phyloP scores from a whole-genome alignment of 2,113 vertebrate species.

The Lutjanus erythropterus region DNA sequence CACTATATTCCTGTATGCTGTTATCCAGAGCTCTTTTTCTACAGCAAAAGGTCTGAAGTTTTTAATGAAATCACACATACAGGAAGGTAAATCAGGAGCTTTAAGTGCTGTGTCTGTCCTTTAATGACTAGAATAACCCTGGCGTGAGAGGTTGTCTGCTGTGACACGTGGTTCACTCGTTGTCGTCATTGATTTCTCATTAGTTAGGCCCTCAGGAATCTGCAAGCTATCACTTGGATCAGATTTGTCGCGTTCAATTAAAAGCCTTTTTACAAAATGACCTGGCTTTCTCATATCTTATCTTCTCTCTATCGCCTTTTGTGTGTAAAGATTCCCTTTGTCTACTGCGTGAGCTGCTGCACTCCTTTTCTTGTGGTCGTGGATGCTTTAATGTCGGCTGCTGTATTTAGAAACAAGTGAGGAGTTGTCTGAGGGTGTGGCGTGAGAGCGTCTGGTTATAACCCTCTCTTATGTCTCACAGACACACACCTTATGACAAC shows the following conservation, averaged over 20 bases:
- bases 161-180: constrained; percentile 51
- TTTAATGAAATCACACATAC: constrained; percentile 24
- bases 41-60: background rate
- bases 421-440: constrained; percentile 63
- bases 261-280: constrained; percentile 45
- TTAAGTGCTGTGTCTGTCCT: constrained; percentile 36
- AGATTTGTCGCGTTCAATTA: constrained; percentile 70
- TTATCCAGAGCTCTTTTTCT: no score
- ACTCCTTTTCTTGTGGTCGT: background rate
- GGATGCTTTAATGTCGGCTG: constrained; percentile 42
- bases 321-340: constrained; percentile 37
- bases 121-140: constrained; percentile 19
- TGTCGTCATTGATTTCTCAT: constrained; percentile 78
- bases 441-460: constrained; percentile 46
- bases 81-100: constrained; percentile 26
- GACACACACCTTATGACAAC: constrained; percentile 42
- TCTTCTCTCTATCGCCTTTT: constrained; percentile 23
- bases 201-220: constrained; percentile 55
- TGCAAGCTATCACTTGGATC: constrained; percentile 63
- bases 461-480: constrained; percentile 35
- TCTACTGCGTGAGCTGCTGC: constrained; percentile 38
- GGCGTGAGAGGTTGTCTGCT: constrained; percentile 38
- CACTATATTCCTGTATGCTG: no score
- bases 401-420: constrained; percentile 55
- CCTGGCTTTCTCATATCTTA: constrained; percentile 32